Conservation (phyloP, 2,113 vertebrate genomes). For the Atractosteus spatula region DNA sequence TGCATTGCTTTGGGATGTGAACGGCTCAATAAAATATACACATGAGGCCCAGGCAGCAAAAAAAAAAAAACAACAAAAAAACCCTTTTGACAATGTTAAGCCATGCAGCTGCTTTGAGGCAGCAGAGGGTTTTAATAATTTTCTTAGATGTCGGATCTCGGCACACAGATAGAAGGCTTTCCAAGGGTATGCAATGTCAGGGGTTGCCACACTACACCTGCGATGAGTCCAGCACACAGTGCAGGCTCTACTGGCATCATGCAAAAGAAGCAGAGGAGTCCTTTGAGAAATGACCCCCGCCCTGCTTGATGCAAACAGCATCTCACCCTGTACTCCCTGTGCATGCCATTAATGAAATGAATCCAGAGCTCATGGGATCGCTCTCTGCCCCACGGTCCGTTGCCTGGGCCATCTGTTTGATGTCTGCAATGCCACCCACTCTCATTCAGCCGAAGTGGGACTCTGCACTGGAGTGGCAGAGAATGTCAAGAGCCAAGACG, state of each 20-base stretch:
- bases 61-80: slow-evolving; percentile 57
- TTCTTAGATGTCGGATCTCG: slow-evolving; percentile 79
- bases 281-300: too few relatives aligned
- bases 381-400: background rate
- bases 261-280: slow-evolving; percentile 7
- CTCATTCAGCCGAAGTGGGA: too few relatives aligned
- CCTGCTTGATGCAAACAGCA: background rate
- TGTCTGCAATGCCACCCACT: background rate
- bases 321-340: background rate
- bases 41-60: slow-evolving; percentile 69
- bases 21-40: slow-evolving; percentile 80
- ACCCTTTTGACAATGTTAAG: slow-evolving; percentile 79
- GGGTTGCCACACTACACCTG: slow-evolving; percentile 63
- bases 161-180: slow-evolving; percentile 56
- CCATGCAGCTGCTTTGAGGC: slow-evolving; percentile 73
- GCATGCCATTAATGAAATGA: background rate
- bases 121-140: slow-evolving; percentile 70
- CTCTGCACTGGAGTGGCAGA: too few relatives aligned
- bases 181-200: slow-evolving; percentile 79
- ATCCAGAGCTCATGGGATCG: background rate
- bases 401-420: slow-evolving; percentile 8
- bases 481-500: too few relatives aligned
- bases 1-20: slow-evolving; percentile 64
- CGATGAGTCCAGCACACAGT: slow-evolving; percentile 35
- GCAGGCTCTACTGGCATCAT: background rate